phyloP scores from a whole-genome alignment of 2,113 vertebrate genomes.

The Camelus dromedarius region DNA sequence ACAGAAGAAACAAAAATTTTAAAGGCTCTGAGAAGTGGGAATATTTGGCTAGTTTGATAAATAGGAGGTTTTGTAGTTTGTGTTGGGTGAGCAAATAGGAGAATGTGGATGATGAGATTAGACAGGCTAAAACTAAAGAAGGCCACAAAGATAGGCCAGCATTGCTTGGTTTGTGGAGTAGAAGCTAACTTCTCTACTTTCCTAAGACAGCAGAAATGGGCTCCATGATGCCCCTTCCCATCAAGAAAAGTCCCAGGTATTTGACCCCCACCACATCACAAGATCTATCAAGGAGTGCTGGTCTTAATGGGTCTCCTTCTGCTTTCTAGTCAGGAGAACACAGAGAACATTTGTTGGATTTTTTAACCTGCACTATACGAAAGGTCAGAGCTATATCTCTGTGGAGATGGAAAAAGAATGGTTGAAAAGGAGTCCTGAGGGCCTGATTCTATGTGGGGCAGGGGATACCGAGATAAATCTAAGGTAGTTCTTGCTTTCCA shows the following conservation, averaged over 20 bases:
- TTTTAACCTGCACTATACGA: neutral
- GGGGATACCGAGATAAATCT: neutral
- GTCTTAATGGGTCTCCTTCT: neutral
- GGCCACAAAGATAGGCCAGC: neutral
- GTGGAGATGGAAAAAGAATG: neutral
- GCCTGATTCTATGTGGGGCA: neutral
- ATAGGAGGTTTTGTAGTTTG: neutral
- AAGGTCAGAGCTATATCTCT: neutral
- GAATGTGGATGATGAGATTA: neutral
- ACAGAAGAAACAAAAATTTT: neutral
- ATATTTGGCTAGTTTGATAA: conserved; percentile 2
- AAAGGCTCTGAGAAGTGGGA: neutral
- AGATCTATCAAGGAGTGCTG: neutral
- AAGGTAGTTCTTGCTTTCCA: neutral
- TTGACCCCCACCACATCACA: neutral
- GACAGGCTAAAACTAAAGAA: neutral
- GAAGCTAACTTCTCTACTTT: neutral
- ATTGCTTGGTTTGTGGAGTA: neutral
- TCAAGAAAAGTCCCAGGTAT: neutral
- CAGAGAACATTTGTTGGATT: neutral
- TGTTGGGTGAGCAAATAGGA: neutral
- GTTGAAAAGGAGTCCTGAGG: neutral
- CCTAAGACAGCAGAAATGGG: neutral
- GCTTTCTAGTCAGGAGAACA: neutral
- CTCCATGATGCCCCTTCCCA: neutral